phyloP scores from a whole-genome alignment of 2,888 invertebrate genomes.

The Cecidostiba fungosa region DNA sequence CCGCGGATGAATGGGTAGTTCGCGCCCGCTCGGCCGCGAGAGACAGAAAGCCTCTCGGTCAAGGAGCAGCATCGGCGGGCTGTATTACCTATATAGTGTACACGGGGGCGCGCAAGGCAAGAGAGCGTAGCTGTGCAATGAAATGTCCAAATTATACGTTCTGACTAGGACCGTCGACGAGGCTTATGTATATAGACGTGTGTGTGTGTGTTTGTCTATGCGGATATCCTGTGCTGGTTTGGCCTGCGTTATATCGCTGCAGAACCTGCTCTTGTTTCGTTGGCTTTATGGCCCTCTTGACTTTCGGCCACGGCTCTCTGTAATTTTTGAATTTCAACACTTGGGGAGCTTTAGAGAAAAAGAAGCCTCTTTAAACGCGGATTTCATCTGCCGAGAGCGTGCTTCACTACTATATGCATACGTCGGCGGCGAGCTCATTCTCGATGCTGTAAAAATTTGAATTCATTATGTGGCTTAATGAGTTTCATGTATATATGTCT shows the following conservation, averaged over 20 bases:
- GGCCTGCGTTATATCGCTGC: background rate
- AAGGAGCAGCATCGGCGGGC: conserved; percentile 11
- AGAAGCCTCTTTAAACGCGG: too few relatives aligned
- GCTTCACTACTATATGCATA: too few relatives aligned
- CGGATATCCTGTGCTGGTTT: background rate
- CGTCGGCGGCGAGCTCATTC: too few relatives aligned
- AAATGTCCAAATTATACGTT: conserved; percentile 40
- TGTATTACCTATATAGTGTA: too few relatives aligned
- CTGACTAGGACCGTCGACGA: background rate
- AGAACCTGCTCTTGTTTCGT: background rate
- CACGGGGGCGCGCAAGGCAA: too few relatives aligned
- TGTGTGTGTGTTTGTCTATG: background rate
- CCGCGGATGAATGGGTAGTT: conserved; percentile 30
- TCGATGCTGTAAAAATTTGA: too few relatives aligned
- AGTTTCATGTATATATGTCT: too few relatives aligned
- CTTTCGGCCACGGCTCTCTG: background rate
- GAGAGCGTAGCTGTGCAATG: background rate
- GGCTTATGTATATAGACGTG: too few relatives aligned
- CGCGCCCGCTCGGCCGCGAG: background rate
- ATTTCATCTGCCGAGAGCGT: too few relatives aligned
- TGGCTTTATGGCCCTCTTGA: too few relatives aligned
- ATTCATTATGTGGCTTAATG: too few relatives aligned
- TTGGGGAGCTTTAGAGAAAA: too few relatives aligned
- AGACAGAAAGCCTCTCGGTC: conserved; percentile 20
- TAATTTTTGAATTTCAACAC: background rate